phyloP scores from a whole-genome alignment of 2,113 vertebrate genomes.

The Falco punctatus region DNA sequence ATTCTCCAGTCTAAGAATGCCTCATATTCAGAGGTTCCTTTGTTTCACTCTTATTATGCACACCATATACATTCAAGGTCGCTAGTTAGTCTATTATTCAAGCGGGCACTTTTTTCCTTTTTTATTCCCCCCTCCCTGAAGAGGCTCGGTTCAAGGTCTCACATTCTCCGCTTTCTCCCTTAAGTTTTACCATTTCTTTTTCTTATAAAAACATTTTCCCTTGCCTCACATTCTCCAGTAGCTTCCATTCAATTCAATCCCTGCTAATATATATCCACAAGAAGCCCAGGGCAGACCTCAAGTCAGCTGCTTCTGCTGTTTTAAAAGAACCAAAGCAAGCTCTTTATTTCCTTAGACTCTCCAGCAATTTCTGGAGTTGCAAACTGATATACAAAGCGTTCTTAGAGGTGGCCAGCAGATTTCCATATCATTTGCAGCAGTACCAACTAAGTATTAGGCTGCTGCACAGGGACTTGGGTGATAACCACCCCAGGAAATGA shows the following conservation, averaged over 20 bases:
- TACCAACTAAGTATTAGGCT: not conserved
- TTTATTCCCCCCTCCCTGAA: conserved; percentile 49
- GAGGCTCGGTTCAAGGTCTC: conserved; percentile 79
- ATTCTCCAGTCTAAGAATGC: conserved; percentile 72
- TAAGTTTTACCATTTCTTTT: conserved; percentile 78
- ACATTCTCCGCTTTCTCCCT: conserved; percentile 61
- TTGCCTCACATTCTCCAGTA: conserved; percentile 59
- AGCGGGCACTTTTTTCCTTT: conserved; percentile 64
- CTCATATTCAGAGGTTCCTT: conserved; percentile 64
- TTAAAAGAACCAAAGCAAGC: conserved; percentile 46
- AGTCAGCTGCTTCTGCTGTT: conserved; percentile 49
- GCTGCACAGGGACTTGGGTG: not conserved
- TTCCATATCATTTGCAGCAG: not conserved
- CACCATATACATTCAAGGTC: conserved; percentile 79
- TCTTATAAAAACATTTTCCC: conserved; percentile 73
- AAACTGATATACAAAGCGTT: conserved; percentile 32
- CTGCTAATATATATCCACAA: conserved; percentile 46
- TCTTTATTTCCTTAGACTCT: conserved; percentile 55
- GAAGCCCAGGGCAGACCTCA: conserved; percentile 48
- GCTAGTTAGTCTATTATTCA: conserved; percentile 77
- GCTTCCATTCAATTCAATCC: conserved; percentile 55
- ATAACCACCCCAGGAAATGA: not conserved
- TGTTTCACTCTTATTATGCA: conserved; percentile 77
- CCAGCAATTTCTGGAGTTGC: conserved; percentile 47
- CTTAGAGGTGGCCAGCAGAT: conserved; percentile 20